Evolutionary conservation across 2,797 vertebrate genomes (phyloP).

Genomic region (Ateles fusciceps): DNA sequence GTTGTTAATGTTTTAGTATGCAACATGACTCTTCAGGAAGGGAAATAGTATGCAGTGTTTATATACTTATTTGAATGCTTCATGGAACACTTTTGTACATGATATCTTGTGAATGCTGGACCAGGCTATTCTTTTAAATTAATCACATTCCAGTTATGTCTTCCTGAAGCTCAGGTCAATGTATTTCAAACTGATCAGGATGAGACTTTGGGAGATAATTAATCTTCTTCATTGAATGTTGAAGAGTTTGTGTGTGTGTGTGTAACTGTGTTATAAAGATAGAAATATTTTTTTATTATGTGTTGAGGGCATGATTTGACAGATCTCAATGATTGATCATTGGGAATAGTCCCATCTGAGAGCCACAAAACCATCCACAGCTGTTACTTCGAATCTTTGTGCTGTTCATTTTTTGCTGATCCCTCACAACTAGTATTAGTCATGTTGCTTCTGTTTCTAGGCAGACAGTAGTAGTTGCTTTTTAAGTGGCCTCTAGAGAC

Average conservation of each 20-base stretch:
- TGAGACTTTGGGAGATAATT: background rate
- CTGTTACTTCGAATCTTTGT: background rate
- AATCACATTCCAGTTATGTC: background rate
- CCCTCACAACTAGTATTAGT: background rate
- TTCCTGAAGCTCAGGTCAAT: background rate
- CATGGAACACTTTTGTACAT: background rate
- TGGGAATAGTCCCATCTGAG: background rate
- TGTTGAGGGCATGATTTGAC: background rate
- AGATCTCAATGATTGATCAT: background rate
- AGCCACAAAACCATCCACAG: background rate
- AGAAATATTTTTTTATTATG: conserved; percentile 12
- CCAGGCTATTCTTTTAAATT: background rate
- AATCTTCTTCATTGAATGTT: background rate
- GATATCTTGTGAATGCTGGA: background rate
- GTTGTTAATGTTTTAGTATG: background rate
- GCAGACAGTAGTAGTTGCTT: background rate
- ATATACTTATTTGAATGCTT: background rate
- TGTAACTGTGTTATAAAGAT: background rate
- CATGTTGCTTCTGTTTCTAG: background rate
- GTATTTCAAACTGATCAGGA: background rate
- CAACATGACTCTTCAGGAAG: background rate
- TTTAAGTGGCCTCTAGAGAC: background rate
- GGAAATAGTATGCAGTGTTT: background rate
- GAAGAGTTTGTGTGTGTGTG: background rate
- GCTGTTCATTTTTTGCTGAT: background rate